Conservation (phyloP, 2,113 vertebrate genomes). For the Boulengeromyrus knoepffleri region DNA sequence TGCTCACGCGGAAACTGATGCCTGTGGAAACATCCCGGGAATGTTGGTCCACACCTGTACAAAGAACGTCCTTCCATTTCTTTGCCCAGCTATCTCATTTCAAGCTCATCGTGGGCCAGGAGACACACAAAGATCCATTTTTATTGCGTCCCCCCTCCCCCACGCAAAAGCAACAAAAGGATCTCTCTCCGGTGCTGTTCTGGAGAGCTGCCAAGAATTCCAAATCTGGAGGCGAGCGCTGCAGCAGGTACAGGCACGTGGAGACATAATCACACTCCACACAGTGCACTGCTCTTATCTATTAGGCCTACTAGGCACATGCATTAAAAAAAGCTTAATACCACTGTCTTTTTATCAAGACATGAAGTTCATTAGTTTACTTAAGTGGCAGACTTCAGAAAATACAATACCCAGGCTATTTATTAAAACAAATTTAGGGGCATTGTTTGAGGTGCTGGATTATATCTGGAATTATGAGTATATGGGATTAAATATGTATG, state of each 20-base stretch:
- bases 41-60: slow-evolving; percentile 43
- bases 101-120: slow-evolving; percentile 16
- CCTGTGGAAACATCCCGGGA: slow-evolving; percentile 41
- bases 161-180: not conserved
- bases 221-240: not conserved
- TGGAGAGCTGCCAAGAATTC: not conserved
- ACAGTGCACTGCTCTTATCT: no score
- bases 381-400: not conserved
- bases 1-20: slow-evolving; percentile 22
- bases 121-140: slow-evolving; percentile 7
- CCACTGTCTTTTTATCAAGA: not conserved
- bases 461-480: not conserved
- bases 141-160: not conserved
- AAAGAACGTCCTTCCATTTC: slow-evolving; percentile 22
- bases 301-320: not conserved
- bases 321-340: not conserved
- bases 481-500: not conserved
- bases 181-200: not conserved
- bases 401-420: not conserved
- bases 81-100: slow-evolving; percentile 8
- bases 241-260: not conserved
- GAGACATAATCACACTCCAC: not conserved
- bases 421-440: not conserved
- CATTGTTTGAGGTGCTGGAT: not conserved
- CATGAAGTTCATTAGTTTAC: not conserved